Evolutionary conservation across 2,797 vertebrate genomes (phyloP).

Genomic region (Oreortyx pictus): DNA sequence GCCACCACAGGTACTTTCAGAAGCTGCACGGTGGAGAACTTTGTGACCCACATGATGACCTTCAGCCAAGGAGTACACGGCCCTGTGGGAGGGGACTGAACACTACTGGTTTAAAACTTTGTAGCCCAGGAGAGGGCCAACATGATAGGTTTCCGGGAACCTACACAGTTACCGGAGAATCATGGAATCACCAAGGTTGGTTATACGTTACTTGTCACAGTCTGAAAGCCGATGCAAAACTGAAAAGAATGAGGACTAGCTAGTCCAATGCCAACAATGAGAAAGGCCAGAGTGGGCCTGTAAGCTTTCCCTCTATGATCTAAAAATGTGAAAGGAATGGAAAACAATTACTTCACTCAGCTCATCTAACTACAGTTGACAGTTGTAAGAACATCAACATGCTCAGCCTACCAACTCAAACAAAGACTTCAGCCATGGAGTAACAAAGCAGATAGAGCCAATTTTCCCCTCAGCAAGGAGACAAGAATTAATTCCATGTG

Average conservation of each 20-base stretch:
- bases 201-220: not conserved
- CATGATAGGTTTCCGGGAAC: not conserved
- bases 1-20: constrained; percentile 12
- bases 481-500: not conserved
- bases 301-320: not conserved
- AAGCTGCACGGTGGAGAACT: not conserved
- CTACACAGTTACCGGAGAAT: not conserved
- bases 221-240: constrained; percentile 29
- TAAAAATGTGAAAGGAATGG: not conserved
- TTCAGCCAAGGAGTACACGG: constrained; percentile 13
- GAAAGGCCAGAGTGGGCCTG: not conserved
- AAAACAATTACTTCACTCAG: not conserved
- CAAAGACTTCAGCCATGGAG: not conserved
- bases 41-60: not conserved
- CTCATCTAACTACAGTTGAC: not conserved
- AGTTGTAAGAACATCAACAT: not conserved
- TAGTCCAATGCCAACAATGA: not conserved
- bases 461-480: not conserved
- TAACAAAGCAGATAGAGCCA: not conserved
- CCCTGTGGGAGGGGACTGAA: not conserved
- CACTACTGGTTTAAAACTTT: not conserved
- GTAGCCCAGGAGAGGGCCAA: constrained; percentile 5
- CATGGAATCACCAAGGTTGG: not conserved
- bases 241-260: not conserved
- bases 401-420: not conserved